Percentiles rank a stretch among this genome's conserved stretches.
phyloP scores from a whole-genome alignment of 2,888 invertebrate genomes.

The Philhelius pedissequus region DNA sequence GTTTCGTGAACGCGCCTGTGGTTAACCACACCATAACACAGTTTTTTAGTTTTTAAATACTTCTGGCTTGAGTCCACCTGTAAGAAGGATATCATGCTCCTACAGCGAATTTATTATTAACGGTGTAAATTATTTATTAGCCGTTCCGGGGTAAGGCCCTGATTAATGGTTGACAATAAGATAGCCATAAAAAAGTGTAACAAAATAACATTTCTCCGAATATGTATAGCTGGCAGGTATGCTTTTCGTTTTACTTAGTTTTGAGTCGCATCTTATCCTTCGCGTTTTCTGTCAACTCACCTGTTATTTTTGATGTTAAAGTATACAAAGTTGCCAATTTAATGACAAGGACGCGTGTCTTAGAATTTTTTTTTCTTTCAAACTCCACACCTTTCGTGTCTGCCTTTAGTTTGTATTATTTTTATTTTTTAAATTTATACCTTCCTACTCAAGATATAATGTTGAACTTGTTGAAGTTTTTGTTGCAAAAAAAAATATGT shows the following conservation, averaged over 20 bases:
- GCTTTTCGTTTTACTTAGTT: constrained; percentile 20
- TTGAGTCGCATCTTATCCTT: neutral
- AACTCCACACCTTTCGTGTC: neutral
- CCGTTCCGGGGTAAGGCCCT: constrained; percentile 43
- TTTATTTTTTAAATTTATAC: neutral
- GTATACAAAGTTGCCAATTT: constrained; percentile 56
- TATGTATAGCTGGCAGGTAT: neutral
- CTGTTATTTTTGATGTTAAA: constrained; percentile 29
- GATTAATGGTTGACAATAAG: constrained; percentile 64
- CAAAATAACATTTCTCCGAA: constrained; percentile 37
- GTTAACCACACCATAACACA: constrained; percentile 6
- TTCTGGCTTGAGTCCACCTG: constrained; percentile 11
- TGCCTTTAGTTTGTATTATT: neutral
- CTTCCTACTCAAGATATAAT: neutral
- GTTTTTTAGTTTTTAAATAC: neutral
- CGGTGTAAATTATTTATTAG: constrained; percentile 32
- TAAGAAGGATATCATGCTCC: neutral
- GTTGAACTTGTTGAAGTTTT: neutral
- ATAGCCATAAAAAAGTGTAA: constrained; percentile 51
- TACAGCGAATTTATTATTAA: constrained; percentile 34
- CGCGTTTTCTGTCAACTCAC: constrained; percentile 31
- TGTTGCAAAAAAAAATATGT: neutral
- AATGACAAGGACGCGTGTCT: constrained; percentile 29
- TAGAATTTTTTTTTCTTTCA: neutral
- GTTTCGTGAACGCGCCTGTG: constrained; percentile 14